Evolutionary conservation across 23 tunicate genomes (phyloP).

Genomic region (Ascidia mentula): DNA sequence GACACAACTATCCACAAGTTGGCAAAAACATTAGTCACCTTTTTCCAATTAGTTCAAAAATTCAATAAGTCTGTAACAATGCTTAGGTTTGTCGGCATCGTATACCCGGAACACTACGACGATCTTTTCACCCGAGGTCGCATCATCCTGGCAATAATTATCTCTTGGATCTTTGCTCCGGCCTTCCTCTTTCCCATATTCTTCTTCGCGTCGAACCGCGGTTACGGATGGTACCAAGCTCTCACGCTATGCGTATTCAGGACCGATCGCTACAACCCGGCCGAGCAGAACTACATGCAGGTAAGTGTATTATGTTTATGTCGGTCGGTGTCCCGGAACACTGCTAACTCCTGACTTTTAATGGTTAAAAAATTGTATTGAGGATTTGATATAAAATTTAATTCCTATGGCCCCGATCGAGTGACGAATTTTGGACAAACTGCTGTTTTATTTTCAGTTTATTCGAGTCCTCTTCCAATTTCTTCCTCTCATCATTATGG

Average conservation of each 20-base stretch:
- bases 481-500: conserved; percentile 62
- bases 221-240: conserved; percentile 45
- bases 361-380: too few species aligned
- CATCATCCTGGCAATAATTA: conserved; percentile 12
- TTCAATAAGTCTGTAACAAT: neutral
- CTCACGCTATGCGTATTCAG: conserved; percentile 54
- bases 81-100: conserved; percentile 51
- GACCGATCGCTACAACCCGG: neutral
- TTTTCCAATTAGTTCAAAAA: neutral
- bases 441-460: conserved; percentile 16
- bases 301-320: conserved; percentile 34
- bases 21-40: too few species aligned
- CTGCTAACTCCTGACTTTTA: too few species aligned
- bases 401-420: too few species aligned
- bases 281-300: conserved; percentile 38
- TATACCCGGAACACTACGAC: conserved; percentile 45
- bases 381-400: too few species aligned
- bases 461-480: conserved; percentile 62
- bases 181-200: conserved; percentile 55
- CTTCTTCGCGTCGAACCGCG: conserved; percentile 29
- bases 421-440: neutral
- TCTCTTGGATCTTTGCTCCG: conserved; percentile 82
- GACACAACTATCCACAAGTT: too few species aligned
- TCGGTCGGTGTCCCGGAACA: too few species aligned
- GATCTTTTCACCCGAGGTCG: conserved; percentile 28